These are phyloP conservation scores for Actinia equina DNA, from an alignment of 64 coral and sea anemone genomes.

Conservation along the genomic window DNA sequence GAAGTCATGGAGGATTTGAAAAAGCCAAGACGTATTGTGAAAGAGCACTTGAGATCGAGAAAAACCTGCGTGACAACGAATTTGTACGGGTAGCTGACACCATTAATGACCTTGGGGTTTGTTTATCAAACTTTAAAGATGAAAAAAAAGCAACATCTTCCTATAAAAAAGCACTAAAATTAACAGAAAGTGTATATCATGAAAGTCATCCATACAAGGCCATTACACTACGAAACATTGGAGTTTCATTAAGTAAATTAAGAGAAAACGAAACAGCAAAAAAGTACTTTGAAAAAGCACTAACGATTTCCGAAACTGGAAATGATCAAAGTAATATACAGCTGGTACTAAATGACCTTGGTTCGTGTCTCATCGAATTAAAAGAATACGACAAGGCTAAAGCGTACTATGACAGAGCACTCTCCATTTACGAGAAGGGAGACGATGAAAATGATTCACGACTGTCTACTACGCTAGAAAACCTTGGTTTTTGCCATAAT, in stretches of 20 bases:
- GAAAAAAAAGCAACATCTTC: background rate
- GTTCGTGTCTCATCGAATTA: background rate
- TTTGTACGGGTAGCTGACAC: background rate
- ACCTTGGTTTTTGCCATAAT: no score
- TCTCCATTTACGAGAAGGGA: no score
- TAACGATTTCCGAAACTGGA: background rate
- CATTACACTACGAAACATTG: background rate
- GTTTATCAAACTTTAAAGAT: background rate
- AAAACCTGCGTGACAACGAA: background rate
- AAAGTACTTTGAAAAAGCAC: background rate
- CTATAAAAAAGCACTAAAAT: background rate
- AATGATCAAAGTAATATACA: background rate
- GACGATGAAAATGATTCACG: no score
- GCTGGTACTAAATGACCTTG: background rate
- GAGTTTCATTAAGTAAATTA: background rate
- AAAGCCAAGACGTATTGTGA: conserved; percentile 28
- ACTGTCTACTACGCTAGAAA: no score
- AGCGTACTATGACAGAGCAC: no score
- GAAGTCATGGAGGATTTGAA: background rate
- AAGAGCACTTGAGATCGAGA: background rate
- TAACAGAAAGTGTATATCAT: background rate
- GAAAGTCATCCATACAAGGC: background rate
- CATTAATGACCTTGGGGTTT: background rate
- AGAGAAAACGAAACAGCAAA: background rate
- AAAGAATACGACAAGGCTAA: no score